Percentiles rank a stretch among this genome's conserved stretches.
These are phyloP conservation scores for Lophura swinhoii DNA, from an alignment of 2,797 vertebrate genomes.

Conservation along the genomic window DNA sequence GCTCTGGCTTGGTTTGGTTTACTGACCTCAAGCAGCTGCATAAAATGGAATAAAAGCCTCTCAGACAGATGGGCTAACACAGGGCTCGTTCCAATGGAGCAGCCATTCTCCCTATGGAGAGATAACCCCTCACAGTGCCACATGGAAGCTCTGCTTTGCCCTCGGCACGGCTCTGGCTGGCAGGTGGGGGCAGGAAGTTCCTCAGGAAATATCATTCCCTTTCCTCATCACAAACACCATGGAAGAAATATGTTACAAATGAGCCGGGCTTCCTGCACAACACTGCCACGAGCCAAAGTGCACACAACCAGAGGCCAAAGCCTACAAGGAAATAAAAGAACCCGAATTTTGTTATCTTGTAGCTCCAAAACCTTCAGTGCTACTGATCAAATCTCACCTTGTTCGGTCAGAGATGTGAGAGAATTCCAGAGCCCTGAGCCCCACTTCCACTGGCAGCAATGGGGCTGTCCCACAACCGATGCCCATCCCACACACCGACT, in stretches of 20 bases:
- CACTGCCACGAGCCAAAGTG: background rate
- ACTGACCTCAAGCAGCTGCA: conserved; percentile 45
- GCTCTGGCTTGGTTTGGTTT: conserved; percentile 40
- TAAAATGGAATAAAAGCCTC: conserved; percentile 66
- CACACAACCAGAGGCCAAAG: background rate
- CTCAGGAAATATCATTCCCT: conserved; percentile 20
- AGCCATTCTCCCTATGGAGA: conserved; percentile 11
- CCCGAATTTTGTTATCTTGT: background rate
- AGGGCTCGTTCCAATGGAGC: conserved; percentile 4
- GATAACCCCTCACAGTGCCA: background rate
- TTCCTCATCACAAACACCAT: conserved; percentile 24
- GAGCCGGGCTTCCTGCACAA: conserved; percentile 7
- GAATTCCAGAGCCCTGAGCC: background rate
- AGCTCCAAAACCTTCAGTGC: background rate
- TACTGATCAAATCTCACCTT: conserved; percentile 24
- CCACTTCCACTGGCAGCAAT: background rate
- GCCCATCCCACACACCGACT: background rate
- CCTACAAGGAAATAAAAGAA: background rate
- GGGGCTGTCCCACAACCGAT: background rate
- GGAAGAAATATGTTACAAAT: conserved; percentile 11
- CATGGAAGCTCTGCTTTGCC: background rate
- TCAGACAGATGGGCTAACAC: conserved; percentile 34
- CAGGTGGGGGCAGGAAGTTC: conserved; percentile 42
- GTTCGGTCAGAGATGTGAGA: background rate
- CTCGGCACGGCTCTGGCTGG: background rate